A percentile compares a stretch with the other conserved stretches of the same genome.
phyloP scores from a whole-genome alignment of 2,888 invertebrate species.

The Ceratothoa steindachneri region DNA sequence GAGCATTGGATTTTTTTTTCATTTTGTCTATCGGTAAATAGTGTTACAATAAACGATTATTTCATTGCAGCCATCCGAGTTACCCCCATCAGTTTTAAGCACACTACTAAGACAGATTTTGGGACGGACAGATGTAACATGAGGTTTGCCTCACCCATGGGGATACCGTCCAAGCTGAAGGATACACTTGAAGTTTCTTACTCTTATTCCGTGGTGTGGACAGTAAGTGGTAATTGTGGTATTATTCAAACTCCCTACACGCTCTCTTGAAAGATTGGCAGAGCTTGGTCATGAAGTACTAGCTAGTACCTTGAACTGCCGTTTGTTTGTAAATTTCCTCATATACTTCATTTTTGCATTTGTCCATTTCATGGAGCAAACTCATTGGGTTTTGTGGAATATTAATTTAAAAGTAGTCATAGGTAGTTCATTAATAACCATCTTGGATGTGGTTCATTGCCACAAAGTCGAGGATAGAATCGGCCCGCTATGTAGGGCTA shows the following conservation, averaged over 20 bases:
- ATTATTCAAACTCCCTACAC: too few relatives aligned
- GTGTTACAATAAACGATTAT: too few relatives aligned
- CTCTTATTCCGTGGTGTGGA: constrained; percentile 79
- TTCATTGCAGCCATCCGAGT: constrained; percentile 54
- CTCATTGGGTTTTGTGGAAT: too few relatives aligned
- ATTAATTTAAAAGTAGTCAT: too few relatives aligned
- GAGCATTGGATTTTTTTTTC: too few relatives aligned
- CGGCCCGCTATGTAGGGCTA: too few relatives aligned
- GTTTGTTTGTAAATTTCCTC: background rate
- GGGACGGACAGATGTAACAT: background rate
- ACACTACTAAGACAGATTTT: constrained; percentile 50
- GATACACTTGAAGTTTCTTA: constrained; percentile 67
- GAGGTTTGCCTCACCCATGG: constrained; percentile 59
- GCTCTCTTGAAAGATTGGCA: background rate
- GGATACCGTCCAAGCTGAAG: constrained; percentile 61
- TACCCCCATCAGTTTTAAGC: constrained; percentile 58
- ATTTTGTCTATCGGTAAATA: too few relatives aligned
- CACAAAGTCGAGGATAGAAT: too few relatives aligned
- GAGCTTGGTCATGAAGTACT: background rate
- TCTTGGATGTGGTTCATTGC: too few relatives aligned
- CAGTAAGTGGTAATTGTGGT: constrained; percentile 54
- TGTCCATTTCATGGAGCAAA: too few relatives aligned
- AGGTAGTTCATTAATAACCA: too few relatives aligned
- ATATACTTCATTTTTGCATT: background rate
- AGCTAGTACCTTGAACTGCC: background rate